Base-by-base conservation (phyloP, 2,113 vertebrate species). In the Xiphorhynchus elegans region DNA sequence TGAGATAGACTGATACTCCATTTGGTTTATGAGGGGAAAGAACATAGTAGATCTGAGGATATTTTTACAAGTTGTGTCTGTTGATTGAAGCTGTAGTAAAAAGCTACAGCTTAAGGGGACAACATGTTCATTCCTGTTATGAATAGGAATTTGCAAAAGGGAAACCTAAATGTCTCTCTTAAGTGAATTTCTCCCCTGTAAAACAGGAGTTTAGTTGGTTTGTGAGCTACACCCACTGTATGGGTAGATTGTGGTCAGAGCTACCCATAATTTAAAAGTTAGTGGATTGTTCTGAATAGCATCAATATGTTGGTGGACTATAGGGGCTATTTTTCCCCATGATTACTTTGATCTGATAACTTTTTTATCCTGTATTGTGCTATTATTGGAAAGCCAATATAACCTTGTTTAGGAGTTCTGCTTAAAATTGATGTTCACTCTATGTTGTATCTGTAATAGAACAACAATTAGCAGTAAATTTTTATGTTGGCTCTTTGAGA, bases 261-360 rank as follows among this genome's bases (percentile, higher is more conserved):
- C 13, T 82, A 26, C 75, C 39, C 10, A 8, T 16, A 40, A 90
- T 50, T 64, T 72, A 40, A 62, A 90, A 74, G 26, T 29, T 44
- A 55, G 13, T 40, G 33, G 14, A 8, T 72, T 79, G 17, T 42
- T 83, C 46, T 77, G 21, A 37, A 53, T 60, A 76, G 56, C 6
- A 7, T 53, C 24, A 70, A 16, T 76, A 77, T 31, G 8, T 18
- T 5, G 13, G 47, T 1, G 1, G 23, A 29, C 25, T 42, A 16
- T 1, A 66, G 35, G 20, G 0, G 1, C 15, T 52, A 18, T 5
- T 50, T 84, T 78, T 33, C 4, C n/a, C 55, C 2, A 0, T 69
- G 7, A 20, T 63, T 68, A 68, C 4, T 67, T 77, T 35, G 16
- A 78, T 33, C 39, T 28, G 13, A 5, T 28, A 59, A 11, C 17